Evolutionary conservation across 2,113 vertebrate species (phyloP).

Genomic region (Rhizomys pruinosus): DNA sequence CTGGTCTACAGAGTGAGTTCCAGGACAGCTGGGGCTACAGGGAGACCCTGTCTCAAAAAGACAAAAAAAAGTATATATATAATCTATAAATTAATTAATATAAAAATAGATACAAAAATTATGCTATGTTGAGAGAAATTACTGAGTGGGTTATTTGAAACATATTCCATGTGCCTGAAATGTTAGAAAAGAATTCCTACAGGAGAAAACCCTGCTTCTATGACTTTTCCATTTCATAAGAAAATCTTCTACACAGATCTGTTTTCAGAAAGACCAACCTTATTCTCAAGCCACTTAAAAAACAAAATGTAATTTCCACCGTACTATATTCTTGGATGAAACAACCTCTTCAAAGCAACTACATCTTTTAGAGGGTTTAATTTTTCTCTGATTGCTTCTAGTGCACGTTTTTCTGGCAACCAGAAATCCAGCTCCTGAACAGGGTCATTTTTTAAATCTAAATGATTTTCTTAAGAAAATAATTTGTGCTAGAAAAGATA

Average conservation of each 20-base stretch:
- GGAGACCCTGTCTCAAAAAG: too few relatives aligned
- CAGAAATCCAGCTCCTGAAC: slow-evolving; percentile 43
- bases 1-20: too few relatives aligned
- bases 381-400: slow-evolving; percentile 39
- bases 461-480: slow-evolving; percentile 64
- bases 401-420: not conserved
- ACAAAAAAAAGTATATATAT: not conserved
- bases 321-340: slow-evolving; percentile 11
- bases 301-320: slow-evolving; percentile 26
- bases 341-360: slow-evolving; percentile 5
- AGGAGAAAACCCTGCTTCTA: not conserved
- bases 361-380: slow-evolving; percentile 11
- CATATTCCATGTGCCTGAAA: not conserved
- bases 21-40: too few relatives aligned
- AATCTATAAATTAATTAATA: not conserved
- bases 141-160: not conserved
- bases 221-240: not conserved
- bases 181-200: not conserved
- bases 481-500: slow-evolving; percentile 50
- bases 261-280: slow-evolving; percentile 37
- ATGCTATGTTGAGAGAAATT: not conserved
- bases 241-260: not conserved
- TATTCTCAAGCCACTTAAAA: not conserved
- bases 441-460: slow-evolving; percentile 15
- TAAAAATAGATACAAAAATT: not conserved